A percentile compares a stretch with the other conserved stretches of the same genome.
Evolutionary conservation across 35 echinoderm and acorn worm species (phyloP).

Genomic region (Patiria miniata): DNA sequence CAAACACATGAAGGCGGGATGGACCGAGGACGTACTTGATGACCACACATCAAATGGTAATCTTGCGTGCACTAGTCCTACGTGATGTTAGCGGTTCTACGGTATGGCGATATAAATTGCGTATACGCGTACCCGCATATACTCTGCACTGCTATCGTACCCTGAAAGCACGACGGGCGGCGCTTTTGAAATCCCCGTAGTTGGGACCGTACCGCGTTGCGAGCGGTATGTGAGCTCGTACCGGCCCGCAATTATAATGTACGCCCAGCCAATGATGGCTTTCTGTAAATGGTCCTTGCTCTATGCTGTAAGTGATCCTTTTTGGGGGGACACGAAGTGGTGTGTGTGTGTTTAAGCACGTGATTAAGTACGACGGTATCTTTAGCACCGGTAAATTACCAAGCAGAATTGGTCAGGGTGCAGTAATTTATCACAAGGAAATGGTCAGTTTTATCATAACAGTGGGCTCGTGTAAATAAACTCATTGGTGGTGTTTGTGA

Average conservation of each 20-base stretch:
- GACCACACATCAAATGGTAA: not conserved
- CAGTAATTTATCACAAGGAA: no score
- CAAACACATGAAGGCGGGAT: not conserved
- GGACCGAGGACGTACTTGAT: not conserved
- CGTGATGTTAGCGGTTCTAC: not conserved
- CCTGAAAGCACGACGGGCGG: not conserved
- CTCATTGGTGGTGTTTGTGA: no score
- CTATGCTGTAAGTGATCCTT: no score
- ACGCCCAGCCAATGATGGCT: no score
- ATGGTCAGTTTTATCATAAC: no score
- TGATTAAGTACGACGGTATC: no score
- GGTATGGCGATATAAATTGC: not conserved
- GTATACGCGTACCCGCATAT: not conserved
- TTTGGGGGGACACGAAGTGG: no score
- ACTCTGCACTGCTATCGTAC: not conserved
- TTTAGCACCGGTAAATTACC: no score
- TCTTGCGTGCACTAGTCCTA: not conserved
- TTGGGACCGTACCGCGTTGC: not conserved
- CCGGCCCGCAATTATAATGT: not conserved
- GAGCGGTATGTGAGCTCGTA: not conserved
- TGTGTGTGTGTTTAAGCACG: no score
- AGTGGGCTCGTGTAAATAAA: no score
- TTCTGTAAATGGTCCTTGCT: no score
- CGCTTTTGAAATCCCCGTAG: conserved; percentile 13
- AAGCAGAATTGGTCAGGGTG: no score